phyloP scores from a whole-genome alignment of 2,113 vertebrate genomes.

The Thunnus thynnus region DNA sequence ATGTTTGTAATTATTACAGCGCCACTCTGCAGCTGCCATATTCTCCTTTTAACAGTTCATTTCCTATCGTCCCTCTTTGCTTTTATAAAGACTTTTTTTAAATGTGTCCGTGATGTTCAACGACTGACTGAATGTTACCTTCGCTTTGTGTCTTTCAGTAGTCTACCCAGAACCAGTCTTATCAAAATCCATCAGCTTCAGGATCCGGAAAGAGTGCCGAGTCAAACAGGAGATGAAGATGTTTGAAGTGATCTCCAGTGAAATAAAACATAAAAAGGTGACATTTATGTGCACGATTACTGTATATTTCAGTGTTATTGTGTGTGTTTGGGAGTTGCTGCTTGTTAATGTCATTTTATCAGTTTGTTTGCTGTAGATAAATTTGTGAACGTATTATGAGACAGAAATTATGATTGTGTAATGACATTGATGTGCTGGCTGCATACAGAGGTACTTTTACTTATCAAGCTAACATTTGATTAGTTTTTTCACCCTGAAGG shows the following conservation, averaged over 20 bases:
- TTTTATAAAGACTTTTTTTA: background rate
- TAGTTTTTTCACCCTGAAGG: background rate
- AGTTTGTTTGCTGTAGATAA: background rate
- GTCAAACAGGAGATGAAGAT: conserved; percentile 12
- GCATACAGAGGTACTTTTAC: no score
- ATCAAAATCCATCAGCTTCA: conserved; percentile 65
- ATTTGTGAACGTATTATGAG: background rate
- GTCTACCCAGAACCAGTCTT: conserved; percentile 46
- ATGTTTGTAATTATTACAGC: background rate
- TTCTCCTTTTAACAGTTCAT: background rate
- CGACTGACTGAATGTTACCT: background rate
- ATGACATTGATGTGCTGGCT: no score
- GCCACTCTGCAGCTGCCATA: background rate
- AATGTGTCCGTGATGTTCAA: background rate
- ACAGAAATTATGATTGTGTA: no score
- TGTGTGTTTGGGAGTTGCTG: background rate
- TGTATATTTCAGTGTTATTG: conserved; percentile 7
- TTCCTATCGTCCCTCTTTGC: background rate
- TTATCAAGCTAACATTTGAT: background rate
- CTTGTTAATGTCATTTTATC: background rate
- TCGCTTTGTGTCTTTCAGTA: conserved; percentile 23
- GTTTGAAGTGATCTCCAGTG: background rate
- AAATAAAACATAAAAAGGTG: background rate
- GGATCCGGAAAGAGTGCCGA: conserved; percentile 39
- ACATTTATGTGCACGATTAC: background rate